These are phyloP conservation scores for Atrina japonica DNA, from an alignment of 2,888 invertebrate genomes.

Conservation along the genomic window DNA sequence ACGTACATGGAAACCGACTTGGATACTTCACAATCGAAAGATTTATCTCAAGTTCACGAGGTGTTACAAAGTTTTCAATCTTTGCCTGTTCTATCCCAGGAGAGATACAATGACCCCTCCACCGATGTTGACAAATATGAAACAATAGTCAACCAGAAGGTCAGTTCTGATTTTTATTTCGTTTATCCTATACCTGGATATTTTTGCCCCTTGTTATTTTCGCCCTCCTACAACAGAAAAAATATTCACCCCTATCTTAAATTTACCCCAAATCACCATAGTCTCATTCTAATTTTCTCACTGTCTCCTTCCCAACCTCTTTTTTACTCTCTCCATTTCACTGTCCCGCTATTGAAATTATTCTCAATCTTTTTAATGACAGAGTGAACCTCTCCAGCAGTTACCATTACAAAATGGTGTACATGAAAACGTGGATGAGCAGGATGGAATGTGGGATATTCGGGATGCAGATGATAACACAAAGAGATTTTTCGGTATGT, in stretches of 20 bases:
- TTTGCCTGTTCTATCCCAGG: not conserved
- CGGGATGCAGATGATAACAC: conserved; percentile 83
- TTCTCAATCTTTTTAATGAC: not conserved
- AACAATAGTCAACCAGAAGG: conserved; percentile 21
- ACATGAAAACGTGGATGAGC: conserved; percentile 32
- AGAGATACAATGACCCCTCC: not conserved
- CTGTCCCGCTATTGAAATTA: not conserved
- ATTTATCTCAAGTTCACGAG: conserved; percentile 79
- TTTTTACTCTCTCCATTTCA: not conserved
- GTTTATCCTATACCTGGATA: too few relatives aligned
- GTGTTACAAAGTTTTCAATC: conserved; percentile 37
- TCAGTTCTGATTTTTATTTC: conserved; percentile 1
- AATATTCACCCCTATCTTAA: too few relatives aligned
- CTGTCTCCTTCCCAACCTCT: not conserved
- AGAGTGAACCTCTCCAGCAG: conserved; percentile 9
- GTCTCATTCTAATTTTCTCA: too few relatives aligned
- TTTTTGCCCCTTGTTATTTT: too few relatives aligned
- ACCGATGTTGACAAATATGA: conserved; percentile 1
- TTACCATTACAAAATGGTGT: conserved; percentile 15
- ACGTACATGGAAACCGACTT: conserved; percentile 95
- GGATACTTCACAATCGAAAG: conserved; percentile 89
- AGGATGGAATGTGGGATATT: conserved; percentile 79
- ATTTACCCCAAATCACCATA: too few relatives aligned
- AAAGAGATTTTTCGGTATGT: conserved; percentile 82
- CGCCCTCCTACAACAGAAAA: too few relatives aligned